Evolutionary conservation across 2,797 vertebrate species (phyloP), one percentile per base, ranked within the genome.

Genomic region (Xenops minutus): DNA sequence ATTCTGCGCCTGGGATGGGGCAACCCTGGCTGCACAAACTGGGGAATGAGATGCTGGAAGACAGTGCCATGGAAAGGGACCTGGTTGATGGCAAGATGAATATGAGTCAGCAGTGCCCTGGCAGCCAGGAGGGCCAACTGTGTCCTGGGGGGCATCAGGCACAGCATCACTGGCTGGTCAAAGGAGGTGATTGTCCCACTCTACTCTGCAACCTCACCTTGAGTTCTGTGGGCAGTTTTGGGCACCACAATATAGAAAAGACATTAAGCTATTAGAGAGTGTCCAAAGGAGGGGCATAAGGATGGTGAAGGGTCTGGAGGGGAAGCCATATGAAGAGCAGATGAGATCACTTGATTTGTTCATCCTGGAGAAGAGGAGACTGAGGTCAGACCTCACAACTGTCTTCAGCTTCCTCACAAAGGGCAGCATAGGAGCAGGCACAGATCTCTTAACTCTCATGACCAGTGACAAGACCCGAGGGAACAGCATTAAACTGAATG

Each of bases 201-300:
- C 55, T 63, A 37, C 32, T 29, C 37, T 51, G 32, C 5, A 3
- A 51, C 27, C 52, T 66, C 44, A 39, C 2, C 51, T 37, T 2
- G 0, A 32, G 13, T 27, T 16, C 2, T 43, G 37, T 29, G 67
- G 27, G 32, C 14, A 17, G 1, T 51, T 72, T 32, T 51, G 59
- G 43, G 15, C 27, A 44, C 27, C 51, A 79, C 19, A 36, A 6
- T 14, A 0, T 5, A 0, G 14, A 17, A 43, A 1, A 64, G 19
- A 44, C 23, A 30, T 17, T 0, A n/a, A 72, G 0, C 43, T 0
- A 7, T 44, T 10, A 29, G 12, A 43, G 0, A 16, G 23, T 7
- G 27, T 51, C 15, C 51, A n/a, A 9, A 79, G 66, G 27, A 41
- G 41, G 5, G 18, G 13, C 43, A 43, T 0, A 0, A 15, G 36